Evolutionary conservation across 2,888 invertebrate species (phyloP), one percentile per base, ranked within the genome.

Genomic region (Hydrotaea cyrtoneurina): DNA sequence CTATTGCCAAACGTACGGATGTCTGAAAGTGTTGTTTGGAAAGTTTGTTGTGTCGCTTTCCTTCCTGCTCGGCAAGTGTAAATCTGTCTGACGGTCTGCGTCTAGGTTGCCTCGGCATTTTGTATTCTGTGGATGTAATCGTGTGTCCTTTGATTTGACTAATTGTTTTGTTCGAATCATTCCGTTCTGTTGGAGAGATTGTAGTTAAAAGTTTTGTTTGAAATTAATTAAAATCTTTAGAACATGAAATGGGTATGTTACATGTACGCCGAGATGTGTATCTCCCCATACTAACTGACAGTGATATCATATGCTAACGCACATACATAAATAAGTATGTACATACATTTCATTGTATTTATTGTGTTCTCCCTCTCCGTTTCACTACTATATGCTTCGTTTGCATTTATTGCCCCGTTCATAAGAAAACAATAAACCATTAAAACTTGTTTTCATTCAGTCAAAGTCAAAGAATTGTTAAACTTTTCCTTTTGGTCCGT

Each of bases 181-280:
- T 36, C 36, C 64, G 64, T 36, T 74, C 17, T 53, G 46, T 11
- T 62, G 23, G 80, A 80, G 80, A 83, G 82, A 86, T 7, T 59
- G 82, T 85, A 82, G 85, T 82, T 83, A 82, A 86, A 86, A 83
- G 73, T 85, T 86, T 86, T 86, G 86, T 87, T 87, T 83, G 86
- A 87, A 87, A 87, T 86, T 87, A 87, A 87, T 87, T 87, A 87
- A 87, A 87, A 86, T 85, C 83, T 87, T 86, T 79, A 71, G 78
- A 85, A 83, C 86, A 86, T 82, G 83, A 87, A 87, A 87, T 86
- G 86, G 86, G 86, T 86, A 83, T 87, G 75, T 83, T 82, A 66
- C 73, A 13, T 19, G 36, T 57, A 31, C 23, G 11, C 55, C 71
- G 13, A 50, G 15, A 31, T 31, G 7, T 50, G 50, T 50, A 50